These are phyloP conservation scores for Sceloporus tristichus DNA, from an alignment of 2,113 vertebrate species.

Conservation along the genomic window DNA sequence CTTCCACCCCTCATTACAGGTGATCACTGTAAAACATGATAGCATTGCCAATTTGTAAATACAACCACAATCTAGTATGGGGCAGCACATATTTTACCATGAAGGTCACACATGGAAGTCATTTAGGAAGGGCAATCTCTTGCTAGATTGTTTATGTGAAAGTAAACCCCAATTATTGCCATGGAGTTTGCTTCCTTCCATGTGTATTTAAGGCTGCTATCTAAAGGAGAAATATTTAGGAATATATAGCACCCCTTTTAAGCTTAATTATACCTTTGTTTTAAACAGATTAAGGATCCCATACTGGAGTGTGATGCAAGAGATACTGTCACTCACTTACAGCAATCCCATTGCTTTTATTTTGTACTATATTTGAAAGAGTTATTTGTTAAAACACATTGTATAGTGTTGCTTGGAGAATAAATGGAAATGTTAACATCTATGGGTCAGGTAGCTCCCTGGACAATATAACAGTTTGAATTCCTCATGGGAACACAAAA, in stretches of 20 bases:
- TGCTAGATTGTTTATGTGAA: background rate
- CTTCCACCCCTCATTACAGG: background rate
- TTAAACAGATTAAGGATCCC: background rate
- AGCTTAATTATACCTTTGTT: background rate
- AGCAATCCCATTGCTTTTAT: background rate
- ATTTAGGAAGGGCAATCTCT: background rate
- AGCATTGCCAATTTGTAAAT: too few relatives aligned
- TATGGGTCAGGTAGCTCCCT: background rate
- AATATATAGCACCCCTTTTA: background rate
- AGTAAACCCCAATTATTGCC: background rate
- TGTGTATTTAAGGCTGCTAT: background rate
- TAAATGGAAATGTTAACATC: constrained; percentile 22
- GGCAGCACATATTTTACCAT: background rate
- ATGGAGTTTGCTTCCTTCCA: background rate
- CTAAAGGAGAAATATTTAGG: background rate
- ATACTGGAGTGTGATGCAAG: background rate
- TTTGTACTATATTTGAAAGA: background rate
- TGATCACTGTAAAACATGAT: background rate
- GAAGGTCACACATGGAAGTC: background rate
- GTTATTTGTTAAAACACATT: constrained; percentile 4
- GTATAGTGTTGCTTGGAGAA: background rate
- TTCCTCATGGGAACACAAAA: constrained; percentile 21
- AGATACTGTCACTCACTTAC: background rate
- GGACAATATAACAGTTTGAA: constrained; percentile 17
- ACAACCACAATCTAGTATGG: background rate